A percentile compares a stretch with the other conserved stretches of the same genome.
These are phyloP conservation scores for Phenganax stokvisi DNA, from an alignment of 92 coral and sea anemone species.

Conservation along the genomic window DNA sequence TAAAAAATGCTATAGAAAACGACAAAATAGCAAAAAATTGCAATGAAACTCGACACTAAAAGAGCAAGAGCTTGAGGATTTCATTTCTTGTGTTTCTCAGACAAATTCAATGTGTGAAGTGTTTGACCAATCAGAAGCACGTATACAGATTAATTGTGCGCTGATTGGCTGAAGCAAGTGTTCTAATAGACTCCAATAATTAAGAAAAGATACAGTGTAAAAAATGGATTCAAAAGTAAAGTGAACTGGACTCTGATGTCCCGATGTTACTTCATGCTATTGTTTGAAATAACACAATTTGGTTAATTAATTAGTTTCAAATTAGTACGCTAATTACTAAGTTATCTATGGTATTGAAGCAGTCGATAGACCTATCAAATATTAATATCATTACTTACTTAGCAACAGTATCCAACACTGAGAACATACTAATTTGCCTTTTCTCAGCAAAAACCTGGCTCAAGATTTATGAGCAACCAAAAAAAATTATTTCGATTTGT, in stretches of 20 bases:
- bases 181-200: background rate
- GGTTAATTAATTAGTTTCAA: no score
- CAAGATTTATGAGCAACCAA: background rate
- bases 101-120: background rate
- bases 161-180: background rate
- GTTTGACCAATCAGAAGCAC: background rate
- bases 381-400: no score
- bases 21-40: background rate
- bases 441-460: no score
- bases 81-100: background rate
- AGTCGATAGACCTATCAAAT: no score
- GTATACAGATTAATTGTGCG: background rate
- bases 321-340: no score
- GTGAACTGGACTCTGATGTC: no score
- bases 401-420: no score
- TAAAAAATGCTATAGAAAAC: background rate
- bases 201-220: no score
- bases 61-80: background rate
- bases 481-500: constrained; percentile 1
- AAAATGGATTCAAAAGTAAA: no score
- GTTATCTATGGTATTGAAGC: no score
- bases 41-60: background rate
- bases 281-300: background rate
- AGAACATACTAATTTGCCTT: no score
- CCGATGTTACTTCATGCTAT: background rate